Percentiles rank a stretch among this genome's conserved stretches.
Evolutionary conservation across 1,140 invertebrate species (phyloP).

Genomic region (Micrasema longulum): DNA sequence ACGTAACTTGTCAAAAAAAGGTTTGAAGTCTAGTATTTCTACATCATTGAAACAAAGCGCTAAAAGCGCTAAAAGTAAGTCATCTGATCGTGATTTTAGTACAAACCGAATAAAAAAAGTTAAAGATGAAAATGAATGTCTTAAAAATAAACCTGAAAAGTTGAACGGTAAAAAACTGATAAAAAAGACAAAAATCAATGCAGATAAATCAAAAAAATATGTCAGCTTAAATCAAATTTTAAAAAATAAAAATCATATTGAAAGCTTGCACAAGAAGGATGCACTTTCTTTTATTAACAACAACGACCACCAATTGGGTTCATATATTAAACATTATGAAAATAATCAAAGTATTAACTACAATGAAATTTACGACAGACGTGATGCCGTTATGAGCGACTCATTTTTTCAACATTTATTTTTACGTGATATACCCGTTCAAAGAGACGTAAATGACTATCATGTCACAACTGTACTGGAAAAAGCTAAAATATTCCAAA

Average conservation of each 20-base stretch:
- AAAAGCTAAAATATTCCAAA: slow-evolving; percentile 74
- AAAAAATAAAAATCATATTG: slow-evolving; percentile 25
- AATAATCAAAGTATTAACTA: slow-evolving; percentile 56
- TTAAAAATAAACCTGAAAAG: slow-evolving; percentile 32
- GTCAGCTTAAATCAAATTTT: slow-evolving; percentile 26
- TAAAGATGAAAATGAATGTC: slow-evolving; percentile 26
- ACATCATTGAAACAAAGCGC: too few relatives aligned
- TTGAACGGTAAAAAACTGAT: slow-evolving; percentile 31
- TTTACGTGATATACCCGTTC: slow-evolving; percentile 64
- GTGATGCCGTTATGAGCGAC: slow-evolving; percentile 70
- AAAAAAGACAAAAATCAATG: slow-evolving; percentile 31
- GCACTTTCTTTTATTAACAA: slow-evolving; percentile 52
- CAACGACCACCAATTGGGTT: slow-evolving; percentile 52
- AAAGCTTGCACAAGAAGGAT: slow-evolving; percentile 11
- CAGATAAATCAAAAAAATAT: slow-evolving; percentile 32
- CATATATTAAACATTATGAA: slow-evolving; percentile 47
- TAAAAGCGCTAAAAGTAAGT: neutral
- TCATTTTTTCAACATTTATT: slow-evolving; percentile 80
- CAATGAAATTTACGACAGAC: slow-evolving; percentile 69
- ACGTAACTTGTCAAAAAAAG: slow-evolving; percentile 5
- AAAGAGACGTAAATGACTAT: slow-evolving; percentile 53
- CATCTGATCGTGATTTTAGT: neutral
- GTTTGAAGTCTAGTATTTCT: neutral
- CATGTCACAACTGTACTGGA: slow-evolving; percentile 71
- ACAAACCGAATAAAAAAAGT: slow-evolving; percentile 14